Percentiles rank a stretch among this genome's conserved stretches.
Evolutionary conservation across 2,888 invertebrate species (phyloP).

Genomic region (Metalampra italica): DNA sequence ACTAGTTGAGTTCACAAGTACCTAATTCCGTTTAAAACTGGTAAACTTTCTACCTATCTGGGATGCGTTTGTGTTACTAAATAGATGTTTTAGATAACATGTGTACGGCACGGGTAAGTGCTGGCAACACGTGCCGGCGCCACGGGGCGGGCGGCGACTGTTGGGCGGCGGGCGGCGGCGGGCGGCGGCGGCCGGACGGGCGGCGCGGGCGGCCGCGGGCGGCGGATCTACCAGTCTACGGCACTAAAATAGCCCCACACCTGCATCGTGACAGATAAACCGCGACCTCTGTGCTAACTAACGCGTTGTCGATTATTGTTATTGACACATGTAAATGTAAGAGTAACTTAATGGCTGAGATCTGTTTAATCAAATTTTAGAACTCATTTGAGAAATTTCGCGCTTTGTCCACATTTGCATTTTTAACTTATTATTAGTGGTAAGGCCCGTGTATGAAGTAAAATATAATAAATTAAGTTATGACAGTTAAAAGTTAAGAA

Average conservation of each 20-base stretch:
- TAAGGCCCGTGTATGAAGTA: too few species aligned
- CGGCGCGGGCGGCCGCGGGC: constrained; percentile 57
- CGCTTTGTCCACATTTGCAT: too few species aligned
- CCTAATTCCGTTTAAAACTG: background rate
- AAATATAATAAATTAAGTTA: too few species aligned
- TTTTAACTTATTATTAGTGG: too few species aligned
- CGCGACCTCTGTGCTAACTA: constrained; percentile 56
- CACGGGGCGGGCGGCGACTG: constrained; percentile 31
- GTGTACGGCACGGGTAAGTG: background rate
- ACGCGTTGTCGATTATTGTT: constrained; percentile 52
- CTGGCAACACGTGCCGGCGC: constrained; percentile 30
- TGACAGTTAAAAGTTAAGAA: too few species aligned
- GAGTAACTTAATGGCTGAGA: background rate
- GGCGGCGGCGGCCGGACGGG: constrained; percentile 35
- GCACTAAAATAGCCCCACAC: constrained; percentile 72
- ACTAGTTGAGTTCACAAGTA: background rate
- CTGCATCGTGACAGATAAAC: constrained; percentile 56
- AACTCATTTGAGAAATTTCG: too few species aligned
- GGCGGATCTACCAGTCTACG: constrained; percentile 34
- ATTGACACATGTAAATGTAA: constrained; percentile 38
- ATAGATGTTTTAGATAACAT: background rate
- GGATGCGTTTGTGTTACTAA: too few species aligned
- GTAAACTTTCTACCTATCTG: too few species aligned
- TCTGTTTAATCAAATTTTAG: too few species aligned
- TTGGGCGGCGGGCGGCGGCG: constrained; percentile 21